Evolutionary conservation across 2,113 vertebrate species (phyloP).

Genomic region (Leptobrachium leishanense): DNA sequence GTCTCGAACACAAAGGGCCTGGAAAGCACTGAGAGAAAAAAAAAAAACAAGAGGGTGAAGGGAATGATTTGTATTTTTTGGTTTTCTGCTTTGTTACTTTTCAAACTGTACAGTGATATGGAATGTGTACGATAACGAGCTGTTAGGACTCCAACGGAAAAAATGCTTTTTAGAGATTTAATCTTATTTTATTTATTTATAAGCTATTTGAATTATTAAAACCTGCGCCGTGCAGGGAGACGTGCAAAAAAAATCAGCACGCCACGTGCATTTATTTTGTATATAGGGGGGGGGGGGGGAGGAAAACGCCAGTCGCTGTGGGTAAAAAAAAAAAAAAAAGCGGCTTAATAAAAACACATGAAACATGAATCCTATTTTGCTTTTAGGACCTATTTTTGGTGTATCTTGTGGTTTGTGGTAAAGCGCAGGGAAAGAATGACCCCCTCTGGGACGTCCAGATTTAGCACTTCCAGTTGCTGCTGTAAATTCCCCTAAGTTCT

Average conservation of each 20-base stretch:
- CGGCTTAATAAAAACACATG: slow-evolving; percentile 64
- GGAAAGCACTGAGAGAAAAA: slow-evolving; percentile 56
- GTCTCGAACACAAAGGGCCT: background rate
- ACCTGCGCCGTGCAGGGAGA: slow-evolving; percentile 65
- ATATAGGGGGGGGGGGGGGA: slow-evolving; percentile 57
- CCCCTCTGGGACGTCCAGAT: too few relatives aligned
- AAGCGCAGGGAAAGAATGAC: too few relatives aligned
- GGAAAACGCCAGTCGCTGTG: too few relatives aligned
- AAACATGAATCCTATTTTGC: slow-evolving; percentile 63
- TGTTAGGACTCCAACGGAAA: slow-evolving; percentile 65
- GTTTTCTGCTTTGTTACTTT: slow-evolving; percentile 26
- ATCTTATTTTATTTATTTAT: slow-evolving; percentile 83
- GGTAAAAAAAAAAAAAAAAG: slow-evolving; percentile 54
- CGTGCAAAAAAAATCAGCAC: slow-evolving; percentile 69
- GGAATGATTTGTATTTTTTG: slow-evolving; percentile 57
- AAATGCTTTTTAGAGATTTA: slow-evolving; percentile 71
- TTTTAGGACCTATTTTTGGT: slow-evolving; percentile 55
- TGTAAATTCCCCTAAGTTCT: too few relatives aligned
- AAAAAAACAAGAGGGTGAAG: slow-evolving; percentile 49
- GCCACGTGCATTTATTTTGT: slow-evolving; percentile 72
- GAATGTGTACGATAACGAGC: slow-evolving; percentile 61
- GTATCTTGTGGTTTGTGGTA: slow-evolving; percentile 52
- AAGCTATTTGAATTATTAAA: slow-evolving; percentile 76
- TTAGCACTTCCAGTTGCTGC: too few relatives aligned
- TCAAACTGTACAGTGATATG: slow-evolving; percentile 58